These are phyloP conservation scores for Dryobota labecula DNA, from an alignment of 2,888 invertebrate species.

Conservation along the genomic window DNA sequence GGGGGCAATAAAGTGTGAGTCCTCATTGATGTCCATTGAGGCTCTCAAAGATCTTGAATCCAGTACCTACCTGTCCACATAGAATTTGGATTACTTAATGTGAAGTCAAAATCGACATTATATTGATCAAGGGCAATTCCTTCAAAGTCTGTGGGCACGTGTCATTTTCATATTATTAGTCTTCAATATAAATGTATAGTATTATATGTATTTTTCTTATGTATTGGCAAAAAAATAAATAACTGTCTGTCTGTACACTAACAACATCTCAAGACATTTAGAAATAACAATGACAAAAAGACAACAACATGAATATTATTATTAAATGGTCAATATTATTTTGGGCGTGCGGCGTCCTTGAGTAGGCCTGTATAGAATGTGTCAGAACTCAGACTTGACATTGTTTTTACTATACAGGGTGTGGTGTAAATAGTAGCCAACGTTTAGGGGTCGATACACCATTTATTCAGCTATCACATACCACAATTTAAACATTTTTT, in stretches of 20 bases:
- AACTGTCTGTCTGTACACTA: neutral
- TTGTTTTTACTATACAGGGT: slow-evolving; percentile 38
- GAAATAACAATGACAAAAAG: slow-evolving; percentile 2
- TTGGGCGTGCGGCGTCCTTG: slow-evolving; percentile 36
- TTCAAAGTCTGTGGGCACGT: neutral
- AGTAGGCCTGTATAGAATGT: slow-evolving; percentile 24
- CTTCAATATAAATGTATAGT: no score
- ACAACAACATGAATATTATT: slow-evolving; percentile 7
- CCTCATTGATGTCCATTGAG: neutral
- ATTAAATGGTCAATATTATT: slow-evolving; percentile 34
- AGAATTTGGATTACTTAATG: neutral
- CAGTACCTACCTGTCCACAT: neutral
- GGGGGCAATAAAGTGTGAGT: neutral
- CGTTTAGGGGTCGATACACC: no score
- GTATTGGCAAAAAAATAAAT: neutral
- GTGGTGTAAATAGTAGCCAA: no score
- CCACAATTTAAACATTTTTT: no score
- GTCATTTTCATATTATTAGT: neutral
- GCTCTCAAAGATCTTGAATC: neutral
- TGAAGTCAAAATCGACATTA: neutral
- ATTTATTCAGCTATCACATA: no score
- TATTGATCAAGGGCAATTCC: neutral
- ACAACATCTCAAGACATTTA: neutral
- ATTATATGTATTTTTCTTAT: no score
- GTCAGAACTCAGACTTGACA: slow-evolving; percentile 35